Percentiles rank a stretch among this genome's conserved stretches.
phyloP scores from a whole-genome alignment of 35 echinoderm and acorn worm species.

The Anneissia japonica region DNA sequence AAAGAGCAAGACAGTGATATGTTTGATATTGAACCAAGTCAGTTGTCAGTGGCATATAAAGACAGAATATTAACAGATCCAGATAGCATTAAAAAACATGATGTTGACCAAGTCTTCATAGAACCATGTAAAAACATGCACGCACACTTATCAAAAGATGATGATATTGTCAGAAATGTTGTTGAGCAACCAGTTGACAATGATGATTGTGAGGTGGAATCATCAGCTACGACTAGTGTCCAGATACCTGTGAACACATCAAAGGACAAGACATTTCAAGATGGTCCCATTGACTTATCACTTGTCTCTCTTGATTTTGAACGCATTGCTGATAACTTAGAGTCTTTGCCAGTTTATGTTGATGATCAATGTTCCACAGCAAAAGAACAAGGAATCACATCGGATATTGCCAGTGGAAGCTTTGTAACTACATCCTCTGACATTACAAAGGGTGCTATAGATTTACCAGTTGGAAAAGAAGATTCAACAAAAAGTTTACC shows the following conservation, averaged over 20 bases:
- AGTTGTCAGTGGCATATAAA: no score
- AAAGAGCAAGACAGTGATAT: no score
- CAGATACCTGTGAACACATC: not conserved
- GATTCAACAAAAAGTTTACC: no score
- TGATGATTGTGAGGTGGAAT: not conserved
- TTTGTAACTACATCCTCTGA: not conserved
- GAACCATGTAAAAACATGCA: not conserved
- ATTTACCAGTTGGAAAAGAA: no score
- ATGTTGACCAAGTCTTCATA: not conserved
- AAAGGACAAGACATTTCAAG: not conserved
- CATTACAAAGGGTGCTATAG: no score
- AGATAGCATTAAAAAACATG: no score
- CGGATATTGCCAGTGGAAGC: not conserved
- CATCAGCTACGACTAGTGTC: not conserved
- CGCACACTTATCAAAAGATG: not conserved
- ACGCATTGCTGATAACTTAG: not conserved
- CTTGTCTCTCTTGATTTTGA: not conserved
- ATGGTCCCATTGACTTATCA: not conserved
- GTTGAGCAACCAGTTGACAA: not conserved
- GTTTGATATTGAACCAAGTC: no score
- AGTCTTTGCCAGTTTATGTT: not conserved
- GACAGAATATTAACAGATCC: no score
- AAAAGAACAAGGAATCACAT: not conserved
- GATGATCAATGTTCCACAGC: not conserved
- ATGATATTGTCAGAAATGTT: not conserved